Evolutionary conservation across 2,888 invertebrate genomes (phyloP), one percentile per base, ranked within the genome.

Genomic region (Ectobius pallidus): DNA sequence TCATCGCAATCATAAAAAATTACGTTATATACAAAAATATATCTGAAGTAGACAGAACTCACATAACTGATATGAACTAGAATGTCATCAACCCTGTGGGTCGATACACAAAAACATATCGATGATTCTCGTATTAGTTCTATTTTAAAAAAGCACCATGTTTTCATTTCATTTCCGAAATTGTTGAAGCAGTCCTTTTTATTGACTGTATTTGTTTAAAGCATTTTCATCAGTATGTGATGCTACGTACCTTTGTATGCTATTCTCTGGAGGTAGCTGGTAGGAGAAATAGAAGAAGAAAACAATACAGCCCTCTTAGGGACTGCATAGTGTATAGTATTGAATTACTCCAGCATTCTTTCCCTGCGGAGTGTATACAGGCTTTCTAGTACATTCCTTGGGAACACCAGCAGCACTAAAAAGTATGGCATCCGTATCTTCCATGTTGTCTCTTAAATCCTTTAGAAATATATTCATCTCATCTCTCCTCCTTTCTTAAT

Each of bases 121-220:
- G 9, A 25, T 52, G 14, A 20, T 18, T 11, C n/a, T 11, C 18
- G 44, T 44, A 2, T 44, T 44, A n/a, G n/a, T n/a, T 18, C 18
- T 25, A 6, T 52, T 52, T 52, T 18, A 25, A 25, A 22, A 52
- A 52, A 52, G 22, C 20, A 25, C 25, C 0, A 4, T 52, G 52
- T 52, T 52, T 52, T 52, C 52, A 2, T 52, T 52, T 52, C 52
- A 52, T 52, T 52, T n/a, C n/a, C 52, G 52, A 3, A 25, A 25
- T 25, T 52, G 52, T 25, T 11, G n/a, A n/a, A n/a, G 25, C 20
- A 25, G 52, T 52, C 18, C 11, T 25, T 52, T 25, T 6, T 52
- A 22, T 52, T 52, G 52, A 25, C 52, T 25, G 25, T 52, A 52
- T 52, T 52, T 52, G 11, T 25, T 25, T 52, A 52, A 52, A 52